Conservation (phyloP, 2,888 invertebrate species). For the Anodontia alba region DNA sequence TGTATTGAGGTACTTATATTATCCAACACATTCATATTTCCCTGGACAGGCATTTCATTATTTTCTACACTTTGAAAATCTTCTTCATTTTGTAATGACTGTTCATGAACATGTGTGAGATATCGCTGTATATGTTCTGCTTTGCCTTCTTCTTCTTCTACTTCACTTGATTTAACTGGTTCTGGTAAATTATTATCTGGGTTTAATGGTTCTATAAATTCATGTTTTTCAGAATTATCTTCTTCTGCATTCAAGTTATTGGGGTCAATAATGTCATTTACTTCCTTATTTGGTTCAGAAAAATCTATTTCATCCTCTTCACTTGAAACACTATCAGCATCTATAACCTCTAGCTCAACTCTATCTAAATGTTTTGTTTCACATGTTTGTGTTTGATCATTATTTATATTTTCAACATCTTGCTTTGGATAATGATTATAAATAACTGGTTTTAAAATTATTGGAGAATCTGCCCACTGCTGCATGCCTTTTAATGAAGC, state of each 20-base stretch:
- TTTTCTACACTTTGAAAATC: conserved; percentile 37
- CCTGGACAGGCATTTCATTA: conserved; percentile 27
- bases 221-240: not conserved
- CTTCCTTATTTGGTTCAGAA: conserved; percentile 14
- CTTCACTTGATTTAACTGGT: not conserved
- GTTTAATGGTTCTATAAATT: not conserved
- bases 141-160: conserved; percentile 76
- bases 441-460: conserved; percentile 50
- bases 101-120: conserved; percentile 76
- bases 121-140: conserved; percentile 82
- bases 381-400: not conserved
- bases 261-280: not conserved
- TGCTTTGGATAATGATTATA: conserved; percentile 39
- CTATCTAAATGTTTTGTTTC: conserved; percentile 24
- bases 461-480: conserved; percentile 35
- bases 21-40: conserved; percentile 39
- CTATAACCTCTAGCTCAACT: not conserved
- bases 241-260: not conserved
- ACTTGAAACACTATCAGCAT: conserved; percentile 2
- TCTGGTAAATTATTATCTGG: conserved; percentile 13
- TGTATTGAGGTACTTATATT: conserved; percentile 58
- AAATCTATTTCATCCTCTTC: not conserved
- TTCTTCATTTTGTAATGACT: conserved; percentile 55
- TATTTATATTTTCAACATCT: conserved; percentile 26
- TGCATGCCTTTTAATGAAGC: conserved; percentile 1